Percentiles rank a stretch among this genome's conserved stretches.
Evolutionary conservation across 2,888 invertebrate species (phyloP).

Genomic region (Syritta pipiens): DNA sequence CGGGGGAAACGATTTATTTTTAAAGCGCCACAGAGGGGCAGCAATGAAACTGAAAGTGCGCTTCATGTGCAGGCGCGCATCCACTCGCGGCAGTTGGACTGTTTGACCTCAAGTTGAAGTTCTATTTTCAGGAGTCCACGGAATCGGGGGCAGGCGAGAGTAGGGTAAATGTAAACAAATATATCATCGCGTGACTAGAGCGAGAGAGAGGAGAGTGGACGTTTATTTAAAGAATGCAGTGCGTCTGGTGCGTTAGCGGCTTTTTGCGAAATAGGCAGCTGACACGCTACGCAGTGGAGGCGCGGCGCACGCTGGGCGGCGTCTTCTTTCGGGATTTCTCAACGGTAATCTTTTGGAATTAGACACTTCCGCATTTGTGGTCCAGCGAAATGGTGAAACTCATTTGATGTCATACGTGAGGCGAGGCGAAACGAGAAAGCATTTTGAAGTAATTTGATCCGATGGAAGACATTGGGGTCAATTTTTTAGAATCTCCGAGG

Average conservation of each 20-base stretch:
- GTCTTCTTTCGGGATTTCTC: conserved; percentile 8
- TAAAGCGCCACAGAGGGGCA: conserved; percentile 17
- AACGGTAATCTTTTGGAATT: conserved; percentile 8
- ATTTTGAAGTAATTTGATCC: too few species aligned
- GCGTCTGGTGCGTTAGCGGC: background rate
- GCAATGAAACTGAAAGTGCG: conserved; percentile 24
- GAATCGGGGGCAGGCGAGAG: background rate
- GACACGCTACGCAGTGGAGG: background rate
- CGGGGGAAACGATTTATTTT: conserved; percentile 47
- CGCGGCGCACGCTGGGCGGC: background rate
- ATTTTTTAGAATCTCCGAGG: too few species aligned
- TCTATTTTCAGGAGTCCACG: conserved; percentile 46
- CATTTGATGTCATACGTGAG: too few species aligned
- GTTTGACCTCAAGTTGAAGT: conserved; percentile 33
- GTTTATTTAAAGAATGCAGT: conserved; percentile 33
- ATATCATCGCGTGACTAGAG: background rate
- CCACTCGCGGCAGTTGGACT: conserved; percentile 30
- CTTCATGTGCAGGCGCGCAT: conserved; percentile 8
- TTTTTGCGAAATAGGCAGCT: conserved; percentile 23
- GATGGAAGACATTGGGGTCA: too few species aligned
- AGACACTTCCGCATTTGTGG: conserved; percentile 16
- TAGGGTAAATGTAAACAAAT: conserved; percentile 32
- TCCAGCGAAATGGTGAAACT: too few species aligned
- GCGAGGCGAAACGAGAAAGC: too few species aligned
- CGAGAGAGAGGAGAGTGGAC: too few species aligned